These are phyloP conservation scores for Corythornis leucogaster DNA, from an alignment of 2,797 vertebrate genomes.

Conservation along the genomic window DNA sequence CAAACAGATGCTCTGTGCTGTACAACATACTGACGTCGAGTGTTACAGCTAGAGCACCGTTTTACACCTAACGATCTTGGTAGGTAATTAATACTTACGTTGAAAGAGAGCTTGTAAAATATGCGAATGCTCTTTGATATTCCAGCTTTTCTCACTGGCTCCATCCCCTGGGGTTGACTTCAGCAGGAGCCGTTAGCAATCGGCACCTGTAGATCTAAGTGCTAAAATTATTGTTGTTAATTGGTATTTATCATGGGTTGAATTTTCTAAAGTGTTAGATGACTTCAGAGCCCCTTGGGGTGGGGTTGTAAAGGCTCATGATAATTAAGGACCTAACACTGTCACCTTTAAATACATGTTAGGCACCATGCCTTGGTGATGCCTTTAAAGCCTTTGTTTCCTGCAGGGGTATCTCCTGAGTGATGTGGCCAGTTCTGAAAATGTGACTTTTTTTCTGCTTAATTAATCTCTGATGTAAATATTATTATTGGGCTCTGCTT, in stretches of 20 bases:
- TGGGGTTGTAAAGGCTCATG: neutral
- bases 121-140: neutral
- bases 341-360: neutral
- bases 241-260: slow-evolving; percentile 12
- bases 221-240: slow-evolving; percentile 23
- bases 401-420: neutral
- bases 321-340: neutral
- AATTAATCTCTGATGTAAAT: neutral
- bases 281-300: neutral
- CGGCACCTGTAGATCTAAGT: slow-evolving; percentile 57
- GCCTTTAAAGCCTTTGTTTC: neutral
- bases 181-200: neutral
- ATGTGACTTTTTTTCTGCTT: neutral
- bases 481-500: neutral
- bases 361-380: neutral
- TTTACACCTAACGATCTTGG: slow-evolving; percentile 6
- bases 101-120: slow-evolving; percentile 31
- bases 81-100: slow-evolving; percentile 30
- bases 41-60: neutral
- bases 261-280: slow-evolving; percentile 12
- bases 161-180: slow-evolving; percentile 30
- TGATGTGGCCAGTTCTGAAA: neutral
- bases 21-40: neutral
- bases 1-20: neutral
- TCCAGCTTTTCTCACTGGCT: neutral